Evolutionary conservation across 2,888 invertebrate genomes (phyloP), one percentile per base, ranked within the genome.

Genomic region (Nomada flava): DNA sequence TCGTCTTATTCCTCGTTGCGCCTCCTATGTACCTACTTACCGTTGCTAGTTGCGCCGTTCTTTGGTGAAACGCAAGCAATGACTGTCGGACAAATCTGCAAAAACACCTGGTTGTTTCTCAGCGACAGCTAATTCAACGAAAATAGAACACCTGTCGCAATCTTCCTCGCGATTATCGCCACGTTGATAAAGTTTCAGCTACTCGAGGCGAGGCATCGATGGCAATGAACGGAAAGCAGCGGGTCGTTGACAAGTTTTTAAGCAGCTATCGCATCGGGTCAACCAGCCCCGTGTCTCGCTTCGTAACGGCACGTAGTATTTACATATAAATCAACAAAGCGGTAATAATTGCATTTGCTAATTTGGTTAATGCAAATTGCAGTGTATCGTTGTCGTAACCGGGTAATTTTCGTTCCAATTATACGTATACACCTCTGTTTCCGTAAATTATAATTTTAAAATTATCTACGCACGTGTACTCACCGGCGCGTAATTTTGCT

Each of bases 91-190:
- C 68, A 57, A 69, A 68, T 76, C 78, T 75, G 72, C 72, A 76
- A 87, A 71, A 42, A 64, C 70, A 74, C 42, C 60, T 77, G 82
- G 20, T 20, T 20, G 0, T 0, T 20, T 0, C 20, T 20, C 20
- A 20, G 20, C 20, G 20, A 20, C 1, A 20, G 20, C 83, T 83
- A 82, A 82, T 83, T 82, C 83, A 59, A 29, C 75, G 79, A 80
- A 86, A 86, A 87, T 87, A 73, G 84, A 81, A 88, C 81, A 88
- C 82, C 88, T 84, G 88, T 86, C 87, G 77, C 55, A 67, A 57
- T 68, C 78, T 78, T 75, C 62, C 76, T 84, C 64, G 67, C 80
- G 78, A 87, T 87, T 87, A 87, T 88, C 72, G 74, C 76, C 78
- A 80, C 80, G 79, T 83, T 87, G 86, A 87, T 86, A 79, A 83